A percentile compares a stretch with the other conserved stretches of the same genome.
Conservation (phyloP, 1,140 invertebrate species). For the Microplitis mediator region DNA sequence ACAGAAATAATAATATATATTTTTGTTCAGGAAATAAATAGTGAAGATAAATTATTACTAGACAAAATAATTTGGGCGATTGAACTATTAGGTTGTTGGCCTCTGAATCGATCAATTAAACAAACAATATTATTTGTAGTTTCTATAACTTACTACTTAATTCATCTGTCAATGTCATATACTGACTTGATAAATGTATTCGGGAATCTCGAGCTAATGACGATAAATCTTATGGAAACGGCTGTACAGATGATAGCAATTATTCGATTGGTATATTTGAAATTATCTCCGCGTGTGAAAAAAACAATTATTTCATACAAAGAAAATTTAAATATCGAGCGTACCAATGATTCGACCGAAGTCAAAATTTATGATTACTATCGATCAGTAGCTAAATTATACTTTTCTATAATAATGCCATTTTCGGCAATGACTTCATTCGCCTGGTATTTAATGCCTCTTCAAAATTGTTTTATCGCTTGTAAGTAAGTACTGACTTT, state of each 20-base stretch:
- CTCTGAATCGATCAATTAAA: not conserved
- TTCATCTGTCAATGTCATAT: not conserved
- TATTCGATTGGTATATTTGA: not conserved
- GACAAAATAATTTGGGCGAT: not conserved
- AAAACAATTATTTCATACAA: no score
- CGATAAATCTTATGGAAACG: not conserved
- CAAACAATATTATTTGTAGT: not conserved
- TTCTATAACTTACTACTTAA: not conserved
- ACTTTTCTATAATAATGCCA: no score
- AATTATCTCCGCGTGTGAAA: not conserved
- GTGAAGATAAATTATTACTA: no score
- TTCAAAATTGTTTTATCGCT: no score
- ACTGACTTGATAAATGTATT: not conserved
- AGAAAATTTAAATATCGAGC: not conserved
- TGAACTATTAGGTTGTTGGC: constrained; percentile 12
- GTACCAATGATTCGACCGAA: no score
- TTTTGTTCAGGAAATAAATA: no score
- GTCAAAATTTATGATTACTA: no score
- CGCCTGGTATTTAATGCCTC: no score
- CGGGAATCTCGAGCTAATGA: not conserved
- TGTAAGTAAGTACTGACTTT: no score
- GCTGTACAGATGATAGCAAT: not conserved
- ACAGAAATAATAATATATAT: no score
- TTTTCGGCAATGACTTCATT: no score
- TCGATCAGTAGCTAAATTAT: no score